Evolutionary conservation across 2,113 vertebrate genomes (phyloP), one percentile per base, ranked within the genome.

Genomic region (Cochlearius cochlearius): DNA sequence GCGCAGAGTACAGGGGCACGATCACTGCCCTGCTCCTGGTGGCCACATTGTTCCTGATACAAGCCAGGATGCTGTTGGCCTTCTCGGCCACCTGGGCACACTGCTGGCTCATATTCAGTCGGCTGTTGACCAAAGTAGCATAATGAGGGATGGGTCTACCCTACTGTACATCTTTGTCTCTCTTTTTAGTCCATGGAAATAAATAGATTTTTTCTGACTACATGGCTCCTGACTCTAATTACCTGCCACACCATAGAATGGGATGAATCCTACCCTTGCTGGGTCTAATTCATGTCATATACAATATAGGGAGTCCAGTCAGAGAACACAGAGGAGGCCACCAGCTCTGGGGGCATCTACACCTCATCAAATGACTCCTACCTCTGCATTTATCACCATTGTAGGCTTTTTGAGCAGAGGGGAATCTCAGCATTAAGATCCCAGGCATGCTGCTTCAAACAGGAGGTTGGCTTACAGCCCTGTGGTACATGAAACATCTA

Each of bases 1-100:
- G 10, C 13, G 43, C 41, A 0, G 2, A 60, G 27, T 8, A 13
- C 55, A 30, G 30, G 27, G 22, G 17, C 1, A 21, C 1, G 1
- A 11, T 32, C 53, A 1, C 32, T 45, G 3, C 39, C 27, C 45
- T 66, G 2, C 4, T 25, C 32, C 67, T 50, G 23, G 23, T 50
- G 58, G 25, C 3, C 7, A 21, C n/a, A 4, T 11, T 41, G 4
- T 11, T 63, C 5, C 27, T 50, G 22, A 9, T 4, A 43, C 17
- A 36, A 1, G 10, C 39, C 55, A 71, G 30, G 41, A 56, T 29
- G 29, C n/a, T 1, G 1, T 6, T 39, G 41, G 71, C 41, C 47
- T 11, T 22, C 39, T 71, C 62, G 56, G 8, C 22, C 15, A 7
- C 47, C 39, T 39, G 74, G 27, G 64, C 39, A 55, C 39, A 39